A percentile compares a stretch with the other conserved stretches of the same genome.
These are phyloP conservation scores for Sceloporus undulatus DNA, from an alignment of 2,113 vertebrate genomes.

Conservation along the genomic window DNA sequence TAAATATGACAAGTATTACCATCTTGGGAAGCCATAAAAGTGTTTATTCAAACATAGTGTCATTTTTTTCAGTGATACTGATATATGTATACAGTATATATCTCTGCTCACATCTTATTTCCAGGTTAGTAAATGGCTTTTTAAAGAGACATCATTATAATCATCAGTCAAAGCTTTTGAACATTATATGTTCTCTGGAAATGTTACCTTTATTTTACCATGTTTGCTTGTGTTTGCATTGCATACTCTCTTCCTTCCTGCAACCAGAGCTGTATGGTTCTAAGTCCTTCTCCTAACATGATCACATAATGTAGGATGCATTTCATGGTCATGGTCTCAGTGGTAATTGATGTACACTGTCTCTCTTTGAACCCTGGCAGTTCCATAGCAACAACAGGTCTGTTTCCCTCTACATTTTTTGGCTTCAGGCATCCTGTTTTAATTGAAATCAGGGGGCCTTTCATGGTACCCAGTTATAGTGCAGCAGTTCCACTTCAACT, in stretches of 20 bases:
- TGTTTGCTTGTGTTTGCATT: background rate
- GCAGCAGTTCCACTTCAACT: too few species aligned
- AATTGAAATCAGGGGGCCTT: too few species aligned
- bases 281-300: background rate
- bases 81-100: background rate
- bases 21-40: background rate
- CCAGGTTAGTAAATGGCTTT: background rate
- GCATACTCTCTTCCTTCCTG: background rate
- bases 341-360: background rate
- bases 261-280: background rate
- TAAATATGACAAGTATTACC: background rate
- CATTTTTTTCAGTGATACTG: too few species aligned
- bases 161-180: background rate
- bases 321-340: background rate
- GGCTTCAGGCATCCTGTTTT: too few species aligned
- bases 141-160: background rate
- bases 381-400: too few species aligned
- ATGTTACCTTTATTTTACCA: background rate
- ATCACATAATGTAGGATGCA: background rate
- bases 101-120: background rate
- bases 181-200: background rate
- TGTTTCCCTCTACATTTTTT: too few species aligned
- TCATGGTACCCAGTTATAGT: too few species aligned
- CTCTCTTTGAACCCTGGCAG: background rate
- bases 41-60: background rate